Conservation (phyloP, 2,888 invertebrate genomes). For the Ceriagrion tenellum region DNA sequence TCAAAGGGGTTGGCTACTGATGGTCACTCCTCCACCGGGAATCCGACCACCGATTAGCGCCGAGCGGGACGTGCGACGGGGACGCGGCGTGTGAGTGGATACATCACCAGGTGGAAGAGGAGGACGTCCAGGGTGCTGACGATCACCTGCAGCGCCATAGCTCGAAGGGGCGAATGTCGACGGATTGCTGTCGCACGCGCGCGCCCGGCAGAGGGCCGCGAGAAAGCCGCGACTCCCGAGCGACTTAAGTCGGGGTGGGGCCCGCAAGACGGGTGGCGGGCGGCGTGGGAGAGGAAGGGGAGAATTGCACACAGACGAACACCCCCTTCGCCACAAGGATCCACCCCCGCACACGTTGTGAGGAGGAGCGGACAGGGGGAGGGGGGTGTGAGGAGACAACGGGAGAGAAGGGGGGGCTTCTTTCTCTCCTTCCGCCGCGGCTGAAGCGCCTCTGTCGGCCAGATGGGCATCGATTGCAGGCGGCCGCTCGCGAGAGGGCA, state of each 20-base stretch:
- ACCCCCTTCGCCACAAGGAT: background rate
- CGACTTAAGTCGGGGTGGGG: background rate
- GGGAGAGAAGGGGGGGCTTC: background rate
- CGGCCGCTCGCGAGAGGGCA: conserved; percentile 39
- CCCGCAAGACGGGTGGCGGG: background rate
- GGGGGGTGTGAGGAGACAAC: background rate
- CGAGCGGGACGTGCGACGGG: background rate
- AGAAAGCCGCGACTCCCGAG: background rate
- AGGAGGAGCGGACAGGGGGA: too few relatives aligned
- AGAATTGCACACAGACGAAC: background rate
- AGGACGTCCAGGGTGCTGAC: conserved; percentile 49
- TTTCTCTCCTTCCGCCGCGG: background rate
- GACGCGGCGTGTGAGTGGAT: background rate
- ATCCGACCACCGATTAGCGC: background rate
- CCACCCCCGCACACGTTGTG: background rate
- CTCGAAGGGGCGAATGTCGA: too few relatives aligned
- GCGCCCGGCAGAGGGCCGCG: background rate
- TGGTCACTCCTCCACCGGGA: background rate
- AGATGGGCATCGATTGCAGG: conserved; percentile 46
- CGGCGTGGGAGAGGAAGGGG: background rate
- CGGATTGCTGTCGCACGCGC: too few relatives aligned
- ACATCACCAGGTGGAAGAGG: conserved; percentile 40
- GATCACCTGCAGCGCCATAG: conserved; percentile 60
- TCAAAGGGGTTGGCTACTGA: background rate
- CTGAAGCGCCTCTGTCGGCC: background rate